Base-by-base conservation (phyloP, 2,888 invertebrate species). In the Plagiodera versicolora region DNA sequence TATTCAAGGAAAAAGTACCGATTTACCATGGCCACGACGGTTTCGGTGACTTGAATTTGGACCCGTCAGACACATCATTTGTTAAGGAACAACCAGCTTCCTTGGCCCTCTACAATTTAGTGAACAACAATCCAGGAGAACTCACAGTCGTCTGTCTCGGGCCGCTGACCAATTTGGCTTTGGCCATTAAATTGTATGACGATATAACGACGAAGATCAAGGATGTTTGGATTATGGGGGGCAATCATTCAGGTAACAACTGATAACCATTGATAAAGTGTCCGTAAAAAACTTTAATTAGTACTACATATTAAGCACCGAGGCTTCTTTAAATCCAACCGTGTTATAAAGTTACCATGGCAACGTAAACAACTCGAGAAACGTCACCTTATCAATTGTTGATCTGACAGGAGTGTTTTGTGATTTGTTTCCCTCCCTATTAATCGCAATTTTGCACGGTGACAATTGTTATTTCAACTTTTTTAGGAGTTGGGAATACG, bases 161-260 rank as follows among this genome's bases (percentile, higher is more conserved):
- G 0, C 87, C 94, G 0, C 77, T 94, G 20, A 94, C 94, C 0
- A 94, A 94, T 72, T 80, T 92, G 47, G 94, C 93, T 0, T 72
- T 92, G 61, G 87, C 91, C 1, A 82, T 89, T 1, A 86, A 87
- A 71, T 76, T 91, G 70, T 90, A 89, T 69, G 85, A 88, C 0
- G 75, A 83, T 3, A 88, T 94, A 73, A 77, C 86, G 0, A 72
- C 81, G 17, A 83, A 86, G 64, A 77, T 93, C 0, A 86, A 87
- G 63, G 87, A 88, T 46, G 79, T 93, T 32, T 89, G 85, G 74
- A 83, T 93, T 2, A 92, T 92, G 84, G 94, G 93, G 8, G 93
- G 94, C 61, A 90, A 91, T 77, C 84, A 86, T 66, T 82, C 84
- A 69, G 89, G 92, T 90, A 1, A 49, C 9, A 3, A 1, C n/a